Conservation (phyloP, 2,113 vertebrate genomes). For the Speoplatyrhinus poulsoni region DNA sequence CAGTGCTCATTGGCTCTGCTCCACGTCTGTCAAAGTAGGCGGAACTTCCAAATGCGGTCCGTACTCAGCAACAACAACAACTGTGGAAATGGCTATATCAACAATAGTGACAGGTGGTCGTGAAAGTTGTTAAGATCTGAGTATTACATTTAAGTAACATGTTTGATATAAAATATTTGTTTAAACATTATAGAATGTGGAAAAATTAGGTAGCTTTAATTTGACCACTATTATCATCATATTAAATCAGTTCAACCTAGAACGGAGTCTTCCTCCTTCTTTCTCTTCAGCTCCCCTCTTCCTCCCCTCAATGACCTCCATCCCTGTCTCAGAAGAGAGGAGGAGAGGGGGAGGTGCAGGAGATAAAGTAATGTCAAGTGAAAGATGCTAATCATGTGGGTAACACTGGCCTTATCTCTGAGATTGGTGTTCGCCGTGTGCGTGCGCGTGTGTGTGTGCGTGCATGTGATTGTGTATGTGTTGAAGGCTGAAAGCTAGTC, state of each 20-base stretch:
- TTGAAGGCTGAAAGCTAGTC: too few species aligned
- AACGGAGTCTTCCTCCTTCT: not conserved
- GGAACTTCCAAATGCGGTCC: too few species aligned
- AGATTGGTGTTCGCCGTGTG: not conserved
- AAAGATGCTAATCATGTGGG: slow-evolving; percentile 65
- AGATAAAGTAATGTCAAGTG: slow-evolving; percentile 70
- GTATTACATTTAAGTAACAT: too few species aligned
- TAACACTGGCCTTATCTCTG: slow-evolving; percentile 66
- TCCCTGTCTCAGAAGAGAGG: slow-evolving; percentile 47
- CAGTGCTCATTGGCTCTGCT: too few species aligned
- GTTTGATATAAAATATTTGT: too few species aligned
- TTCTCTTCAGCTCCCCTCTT: not conserved
- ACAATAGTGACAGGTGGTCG: too few species aligned
- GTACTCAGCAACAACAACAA: too few species aligned
- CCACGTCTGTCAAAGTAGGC: too few species aligned
- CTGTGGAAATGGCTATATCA: too few species aligned
- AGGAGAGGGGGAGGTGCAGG: slow-evolving; percentile 27
- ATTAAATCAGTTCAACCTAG: too few species aligned
- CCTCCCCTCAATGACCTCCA: slow-evolving; percentile 51
- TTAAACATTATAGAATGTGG: too few species aligned
- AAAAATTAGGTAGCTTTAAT: not conserved
- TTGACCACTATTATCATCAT: not conserved
- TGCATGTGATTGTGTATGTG: not conserved
- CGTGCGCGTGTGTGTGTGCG: not conserved
- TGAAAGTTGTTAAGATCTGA: too few species aligned